These are phyloP conservation scores for Nylanderia fulva DNA, from an alignment of 1,140 invertebrate genomes.

Conservation along the genomic window DNA sequence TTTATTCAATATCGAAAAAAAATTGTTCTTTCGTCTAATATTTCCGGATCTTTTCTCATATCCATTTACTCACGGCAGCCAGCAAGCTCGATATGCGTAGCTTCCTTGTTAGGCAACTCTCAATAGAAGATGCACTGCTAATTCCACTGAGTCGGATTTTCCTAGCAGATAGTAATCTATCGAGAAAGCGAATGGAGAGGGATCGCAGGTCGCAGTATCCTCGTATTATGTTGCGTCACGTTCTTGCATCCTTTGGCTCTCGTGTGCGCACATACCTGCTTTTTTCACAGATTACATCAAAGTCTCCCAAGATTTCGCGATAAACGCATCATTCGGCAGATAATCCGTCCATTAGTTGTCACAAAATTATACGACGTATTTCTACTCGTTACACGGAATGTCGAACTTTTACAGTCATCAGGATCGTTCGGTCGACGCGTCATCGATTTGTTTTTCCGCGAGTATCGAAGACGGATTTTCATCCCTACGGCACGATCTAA, in stretches of 20 bases:
- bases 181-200: slow-evolving; percentile 32
- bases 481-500: slow-evolving; percentile 33
- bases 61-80: neutral
- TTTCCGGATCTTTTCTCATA: slow-evolving; percentile 51
- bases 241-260: slow-evolving; percentile 39
- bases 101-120: neutral
- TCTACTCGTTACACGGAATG: neutral
- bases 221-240: slow-evolving; percentile 61
- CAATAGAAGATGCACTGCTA: slow-evolving; percentile 52
- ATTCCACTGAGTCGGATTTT: slow-evolving; percentile 54
- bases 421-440: neutral
- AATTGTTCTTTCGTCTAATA: slow-evolving; percentile 42
- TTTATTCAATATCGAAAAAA: slow-evolving; percentile 19
- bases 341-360: neutral
- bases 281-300: slow-evolving; percentile 14
- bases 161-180: slow-evolving; percentile 57
- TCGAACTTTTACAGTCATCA: neutral
- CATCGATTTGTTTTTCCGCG: neutral
- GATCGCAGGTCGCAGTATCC: slow-evolving; percentile 10
- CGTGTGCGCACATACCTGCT: slow-evolving; percentile 7
- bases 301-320: slow-evolving; percentile 5
- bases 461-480: neutral
- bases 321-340: neutral
- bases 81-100: neutral
- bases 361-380: slow-evolving; percentile 5